These are phyloP conservation scores for Lophius americanus DNA, from an alignment of 2,797 vertebrate genomes.

Conservation along the genomic window DNA sequence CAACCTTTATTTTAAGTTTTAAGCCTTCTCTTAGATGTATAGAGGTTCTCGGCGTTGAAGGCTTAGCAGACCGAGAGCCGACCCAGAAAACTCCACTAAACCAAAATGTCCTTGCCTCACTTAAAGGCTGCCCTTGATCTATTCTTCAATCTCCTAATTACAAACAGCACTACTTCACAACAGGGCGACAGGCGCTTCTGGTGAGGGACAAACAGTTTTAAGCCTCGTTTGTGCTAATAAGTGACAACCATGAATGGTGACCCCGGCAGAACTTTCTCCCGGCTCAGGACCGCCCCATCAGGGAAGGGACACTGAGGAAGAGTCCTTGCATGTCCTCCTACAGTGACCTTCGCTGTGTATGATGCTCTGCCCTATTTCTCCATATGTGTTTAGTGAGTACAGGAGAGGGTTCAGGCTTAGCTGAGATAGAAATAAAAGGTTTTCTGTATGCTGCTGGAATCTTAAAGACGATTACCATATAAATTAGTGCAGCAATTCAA, in stretches of 20 bases:
- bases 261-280: neutral
- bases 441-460: constrained; percentile 67
- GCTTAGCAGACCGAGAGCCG: neutral
- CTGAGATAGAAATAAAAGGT: constrained; percentile 59
- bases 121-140: constrained; percentile 17
- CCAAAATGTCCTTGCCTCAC: neutral
- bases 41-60: too few species aligned
- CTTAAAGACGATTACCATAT: constrained; percentile 80
- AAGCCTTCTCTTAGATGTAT: too few species aligned
- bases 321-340: constrained; percentile 5
- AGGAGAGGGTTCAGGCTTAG: constrained; percentile 51
- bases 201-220: constrained; percentile 29
- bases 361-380: constrained; percentile 14
- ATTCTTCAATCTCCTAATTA: constrained; percentile 23
- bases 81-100: constrained; percentile 4
- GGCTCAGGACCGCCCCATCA: constrained; percentile 7
- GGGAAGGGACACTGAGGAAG: constrained; percentile 12
- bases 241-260: constrained; percentile 21
- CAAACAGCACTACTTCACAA: constrained; percentile 31
- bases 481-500: constrained; percentile 79
- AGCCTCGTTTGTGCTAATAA: constrained; percentile 20
- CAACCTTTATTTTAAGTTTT: too few species aligned
- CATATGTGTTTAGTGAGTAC: constrained; percentile 33
- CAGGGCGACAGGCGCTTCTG: constrained; percentile 24
- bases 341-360: neutral